Conservation (phyloP, 1,140 invertebrate genomes). For the Heliconius eleuchia region DNA sequence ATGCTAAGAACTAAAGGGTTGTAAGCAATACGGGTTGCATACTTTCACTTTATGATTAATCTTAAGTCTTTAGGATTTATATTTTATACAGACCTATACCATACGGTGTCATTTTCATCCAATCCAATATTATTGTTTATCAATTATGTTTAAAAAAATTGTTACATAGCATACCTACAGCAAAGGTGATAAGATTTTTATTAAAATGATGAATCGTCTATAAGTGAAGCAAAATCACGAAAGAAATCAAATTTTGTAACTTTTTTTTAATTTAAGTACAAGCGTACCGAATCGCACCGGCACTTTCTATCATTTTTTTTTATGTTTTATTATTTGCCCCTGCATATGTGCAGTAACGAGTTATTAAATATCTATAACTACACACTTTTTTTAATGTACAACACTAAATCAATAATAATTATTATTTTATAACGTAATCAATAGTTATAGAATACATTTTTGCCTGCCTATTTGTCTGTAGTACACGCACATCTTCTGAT, state of each 20-base stretch:
- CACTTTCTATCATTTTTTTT: conserved; percentile 62
- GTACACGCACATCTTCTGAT: too few relatives aligned
- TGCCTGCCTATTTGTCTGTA: too few relatives aligned
- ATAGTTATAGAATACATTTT: too few relatives aligned
- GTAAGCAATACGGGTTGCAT: neutral
- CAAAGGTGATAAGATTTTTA: neutral
- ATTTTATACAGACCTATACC: too few relatives aligned
- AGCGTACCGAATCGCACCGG: conserved; percentile 43
- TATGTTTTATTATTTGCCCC: conserved; percentile 31
- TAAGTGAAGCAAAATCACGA: neutral
- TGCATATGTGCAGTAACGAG: conserved; percentile 40
- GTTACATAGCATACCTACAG: neutral
- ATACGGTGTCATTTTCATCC: too few relatives aligned
- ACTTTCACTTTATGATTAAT: neutral
- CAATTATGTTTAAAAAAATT: too few relatives aligned
- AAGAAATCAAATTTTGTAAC: conserved; percentile 18
- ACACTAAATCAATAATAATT: too few relatives aligned
- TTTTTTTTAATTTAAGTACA: conserved; percentile 26
- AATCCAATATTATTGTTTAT: neutral
- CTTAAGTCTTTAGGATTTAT: too few relatives aligned
- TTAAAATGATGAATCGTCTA: neutral
- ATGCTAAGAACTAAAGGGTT: neutral
- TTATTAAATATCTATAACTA: too few relatives aligned
- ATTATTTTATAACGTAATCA: too few relatives aligned
- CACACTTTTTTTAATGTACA: too few relatives aligned